Evolutionary conservation across 2,113 vertebrate genomes (phyloP), one percentile per base, ranked within the genome.

Genomic region (Solea senegalensis): DNA sequence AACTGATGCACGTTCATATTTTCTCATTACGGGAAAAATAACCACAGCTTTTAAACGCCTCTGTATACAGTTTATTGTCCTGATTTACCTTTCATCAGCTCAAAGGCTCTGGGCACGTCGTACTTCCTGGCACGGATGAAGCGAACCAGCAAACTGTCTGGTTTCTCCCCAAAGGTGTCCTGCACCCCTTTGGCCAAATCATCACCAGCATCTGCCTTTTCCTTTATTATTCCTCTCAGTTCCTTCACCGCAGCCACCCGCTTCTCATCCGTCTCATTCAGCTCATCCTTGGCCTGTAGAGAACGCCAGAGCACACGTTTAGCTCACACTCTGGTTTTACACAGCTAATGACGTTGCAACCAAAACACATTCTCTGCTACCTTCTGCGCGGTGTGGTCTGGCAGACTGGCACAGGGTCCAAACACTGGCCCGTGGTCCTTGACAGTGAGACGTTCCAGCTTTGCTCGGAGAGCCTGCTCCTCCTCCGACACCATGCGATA

Each of bases 41-140:
- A 34, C 28, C 28, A 34, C 28, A 34, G 28, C 3, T 34, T 34
- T 34, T 2, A 34, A 34, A 34, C 5, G 34, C 3, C 34, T 6
- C 34, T 4, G 34, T 34, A 6, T 34, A 34, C 34, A 51, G 16
- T 4, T 12, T 27, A 9, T 39, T 26, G 3, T 34, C 11, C 52
- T 15, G 34, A 59, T 85, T 7, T 84, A 98, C 97, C 97, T 95
- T 94, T 97, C 88, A 99, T 94, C 27, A 99, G 95, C 0, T 99
- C 95, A 0, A 95, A 99, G 78, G 98, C 94, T 9, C 96, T 92
- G 71, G 87, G 84, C 41, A 98, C 75, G 0, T 99, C 91, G 1
- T 96, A 99, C 82, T 99, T 99, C 67, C 97, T 94, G 45, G 98
- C 97, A 0, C 98, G 96, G 84, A 99, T 94, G 81, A 99, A 99